Evolutionary conservation across 2,888 invertebrate genomes (phyloP), one percentile per base, ranked within the genome.

Genomic region (Sinodicranocentrus sp.): DNA sequence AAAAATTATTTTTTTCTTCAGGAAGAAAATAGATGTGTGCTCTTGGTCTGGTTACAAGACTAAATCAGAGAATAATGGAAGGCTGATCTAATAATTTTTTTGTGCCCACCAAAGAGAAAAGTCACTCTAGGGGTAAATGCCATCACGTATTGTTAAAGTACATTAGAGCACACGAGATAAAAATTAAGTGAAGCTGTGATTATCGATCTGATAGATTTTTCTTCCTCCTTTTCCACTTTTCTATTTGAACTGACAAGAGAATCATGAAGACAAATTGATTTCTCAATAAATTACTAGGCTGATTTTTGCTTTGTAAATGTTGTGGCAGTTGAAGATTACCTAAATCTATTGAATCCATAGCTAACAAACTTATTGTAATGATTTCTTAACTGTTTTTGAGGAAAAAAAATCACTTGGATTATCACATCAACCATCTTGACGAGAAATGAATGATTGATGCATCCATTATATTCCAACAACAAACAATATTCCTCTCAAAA

Each of bases 321-420:
- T 85, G 80, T 85, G 85, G 85, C 85, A 85, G 68, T 67, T 75
- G 23, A 82, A 85, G 82, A 85, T 85, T 85, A 75, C 17, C 52
- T 57, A 10, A 5, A 23, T 57, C 21, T 25, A 23, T 57, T 57
- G 52, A 52, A 39, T 39, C 39, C 13, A 13, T 57, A 25, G 25
- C 25, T 48, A 48, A 57, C 54, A 54, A 19, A 54, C 48, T 10
- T 48, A 33, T 33, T 33, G 10, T 33, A 33, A 3, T 33, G 5
- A 33, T 33, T 33, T 33, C 52, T 13, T 5, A 39, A 48, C 10
- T 5, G 15, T 48, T 48, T n/a, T 48, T n/a, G 48, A 48, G 5
- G n/a, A 52, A 52, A 19, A n/a, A 52, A 19, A 17, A 52, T 2
- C 19, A 2, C 39, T 39, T 39, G 39, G 39, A 2, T 48, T 48